Percentiles rank a stretch among this genome's conserved stretches.
Evolutionary conservation across 1,140 invertebrate species (phyloP).

Genomic region (Drosophila kepulauana): DNA sequence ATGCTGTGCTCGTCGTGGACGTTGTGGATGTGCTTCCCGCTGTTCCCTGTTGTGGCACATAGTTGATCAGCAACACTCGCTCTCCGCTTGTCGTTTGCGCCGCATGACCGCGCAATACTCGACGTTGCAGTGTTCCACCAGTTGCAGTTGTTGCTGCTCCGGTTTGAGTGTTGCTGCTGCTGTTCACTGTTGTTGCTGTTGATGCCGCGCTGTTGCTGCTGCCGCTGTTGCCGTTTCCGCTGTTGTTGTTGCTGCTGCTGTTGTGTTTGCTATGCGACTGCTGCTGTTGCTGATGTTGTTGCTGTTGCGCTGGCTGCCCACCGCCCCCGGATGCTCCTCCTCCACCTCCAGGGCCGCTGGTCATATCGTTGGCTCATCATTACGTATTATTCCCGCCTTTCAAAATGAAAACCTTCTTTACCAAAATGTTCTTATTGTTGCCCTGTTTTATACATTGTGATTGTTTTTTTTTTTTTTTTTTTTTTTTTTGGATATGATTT

Average conservation of each 20-base stretch:
- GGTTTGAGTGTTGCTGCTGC: conserved; percentile 47
- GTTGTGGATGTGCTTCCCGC: conserved; percentile 47
- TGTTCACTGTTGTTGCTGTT: conserved; percentile 51
- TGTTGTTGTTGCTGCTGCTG: conserved; percentile 44
- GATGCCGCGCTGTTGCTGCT: conserved; percentile 52
- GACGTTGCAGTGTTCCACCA: conserved; percentile 59
- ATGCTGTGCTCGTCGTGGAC: conserved; percentile 44
- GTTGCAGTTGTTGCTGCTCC: conserved; percentile 34
- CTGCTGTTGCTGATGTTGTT: conserved; percentile 39
- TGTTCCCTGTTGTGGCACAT: conserved; percentile 69
- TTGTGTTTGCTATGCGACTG: conserved; percentile 49
- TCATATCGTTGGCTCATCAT: conserved; percentile 85
- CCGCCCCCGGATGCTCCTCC: conserved; percentile 60
- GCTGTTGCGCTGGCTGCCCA: conserved; percentile 60
- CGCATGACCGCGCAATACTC: conserved; percentile 77
- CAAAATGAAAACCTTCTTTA: conserved; percentile 85
- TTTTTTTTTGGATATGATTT: conserved; percentile 9
- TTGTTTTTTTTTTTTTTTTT: conserved; percentile 8
- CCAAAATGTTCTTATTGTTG: conserved; percentile 85
- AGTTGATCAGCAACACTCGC: conserved; percentile 81
- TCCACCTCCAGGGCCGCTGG: conserved; percentile 82
- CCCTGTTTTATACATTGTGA: conserved; percentile 56
- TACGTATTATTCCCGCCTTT: conserved; percentile 85
- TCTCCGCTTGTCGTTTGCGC: conserved; percentile 81
- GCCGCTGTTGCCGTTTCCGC: conserved; percentile 24